Evolutionary conservation across 2,797 vertebrate species (phyloP).

Genomic region (Oryzias dopingdopingensis): DNA sequence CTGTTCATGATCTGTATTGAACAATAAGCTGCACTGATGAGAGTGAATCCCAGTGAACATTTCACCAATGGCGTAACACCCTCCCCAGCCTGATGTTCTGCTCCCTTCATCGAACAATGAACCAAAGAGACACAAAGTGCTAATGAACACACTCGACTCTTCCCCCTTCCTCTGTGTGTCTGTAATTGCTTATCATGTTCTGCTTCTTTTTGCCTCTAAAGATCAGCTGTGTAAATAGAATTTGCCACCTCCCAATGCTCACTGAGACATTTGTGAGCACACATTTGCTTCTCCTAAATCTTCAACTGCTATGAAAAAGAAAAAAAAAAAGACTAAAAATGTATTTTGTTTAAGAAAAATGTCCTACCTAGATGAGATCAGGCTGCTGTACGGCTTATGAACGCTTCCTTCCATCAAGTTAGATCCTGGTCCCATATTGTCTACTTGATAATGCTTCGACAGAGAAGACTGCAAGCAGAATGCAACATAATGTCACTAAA

Average conservation of each 20-base stretch:
- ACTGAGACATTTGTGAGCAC: constrained; percentile 12
- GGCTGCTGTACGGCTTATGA: too few species aligned
- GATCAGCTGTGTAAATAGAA: constrained; percentile 53
- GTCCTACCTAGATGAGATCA: too few species aligned
- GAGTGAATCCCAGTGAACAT: constrained; percentile 41
- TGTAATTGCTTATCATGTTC: constrained; percentile 58
- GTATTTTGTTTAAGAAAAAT: too few species aligned
- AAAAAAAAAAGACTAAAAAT: too few species aligned
- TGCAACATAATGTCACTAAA: too few species aligned
- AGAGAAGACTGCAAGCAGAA: too few species aligned
- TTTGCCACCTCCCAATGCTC: constrained; percentile 40
- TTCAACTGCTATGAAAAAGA: constrained; percentile 30
- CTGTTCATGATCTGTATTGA: constrained; percentile 31
- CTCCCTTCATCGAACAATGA: constrained; percentile 67
- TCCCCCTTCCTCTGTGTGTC: constrained; percentile 32
- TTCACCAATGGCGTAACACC: constrained; percentile 48
- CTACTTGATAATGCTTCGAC: too few species aligned
- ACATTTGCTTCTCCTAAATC: constrained; percentile 32
- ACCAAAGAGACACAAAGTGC: constrained; percentile 61
- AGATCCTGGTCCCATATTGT: too few species aligned
- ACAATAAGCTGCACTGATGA: constrained; percentile 44
- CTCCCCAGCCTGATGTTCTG: constrained; percentile 52
- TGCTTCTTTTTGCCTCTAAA: constrained; percentile 46
- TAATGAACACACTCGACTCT: constrained; percentile 60
- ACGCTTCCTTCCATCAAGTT: too few species aligned